These are phyloP conservation scores for Pristionchus mayeri DNA, from an alignment of 2,888 invertebrate species.

Conservation along the genomic window DNA sequence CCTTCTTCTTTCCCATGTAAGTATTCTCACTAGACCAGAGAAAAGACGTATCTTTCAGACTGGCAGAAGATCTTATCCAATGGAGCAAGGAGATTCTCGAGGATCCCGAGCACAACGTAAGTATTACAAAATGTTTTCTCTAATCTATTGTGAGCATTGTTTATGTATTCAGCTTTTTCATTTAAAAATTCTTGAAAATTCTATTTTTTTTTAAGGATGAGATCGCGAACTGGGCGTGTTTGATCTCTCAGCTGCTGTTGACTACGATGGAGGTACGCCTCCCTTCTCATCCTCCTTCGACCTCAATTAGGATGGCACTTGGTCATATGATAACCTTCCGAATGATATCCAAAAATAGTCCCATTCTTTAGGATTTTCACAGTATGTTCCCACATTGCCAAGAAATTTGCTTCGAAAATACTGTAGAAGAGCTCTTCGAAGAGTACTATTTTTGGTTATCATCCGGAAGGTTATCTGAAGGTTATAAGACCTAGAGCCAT, in stretches of 20 bases:
- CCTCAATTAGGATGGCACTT: neutral
- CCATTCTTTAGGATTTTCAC: neutral
- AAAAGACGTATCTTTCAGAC: too few relatives aligned
- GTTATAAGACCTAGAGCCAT: too few relatives aligned
- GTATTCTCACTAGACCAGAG: too few relatives aligned
- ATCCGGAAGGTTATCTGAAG: too few relatives aligned
- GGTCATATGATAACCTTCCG: too few relatives aligned
- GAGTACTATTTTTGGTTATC: too few relatives aligned
- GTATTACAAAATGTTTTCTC: neutral
- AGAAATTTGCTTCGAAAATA: neutral
- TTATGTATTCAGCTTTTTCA: too few relatives aligned
- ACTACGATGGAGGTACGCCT: neutral
- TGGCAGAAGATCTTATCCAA: neutral
- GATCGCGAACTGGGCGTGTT: neutral
- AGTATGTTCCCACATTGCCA: neutral
- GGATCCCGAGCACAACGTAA: neutral
- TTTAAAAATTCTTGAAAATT: neutral
- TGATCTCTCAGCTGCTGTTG: neutral
- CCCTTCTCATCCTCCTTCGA: neutral
- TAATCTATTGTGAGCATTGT: neutral
- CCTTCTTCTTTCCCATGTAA: neutral
- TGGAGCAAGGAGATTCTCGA: neutral
- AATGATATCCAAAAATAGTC: too few relatives aligned
- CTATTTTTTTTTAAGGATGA: neutral
- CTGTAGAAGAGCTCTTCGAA: too few relatives aligned